Conservation (phyloP, 2,113 vertebrate species). For the zebrafish (Danio rerio) region DNA sequence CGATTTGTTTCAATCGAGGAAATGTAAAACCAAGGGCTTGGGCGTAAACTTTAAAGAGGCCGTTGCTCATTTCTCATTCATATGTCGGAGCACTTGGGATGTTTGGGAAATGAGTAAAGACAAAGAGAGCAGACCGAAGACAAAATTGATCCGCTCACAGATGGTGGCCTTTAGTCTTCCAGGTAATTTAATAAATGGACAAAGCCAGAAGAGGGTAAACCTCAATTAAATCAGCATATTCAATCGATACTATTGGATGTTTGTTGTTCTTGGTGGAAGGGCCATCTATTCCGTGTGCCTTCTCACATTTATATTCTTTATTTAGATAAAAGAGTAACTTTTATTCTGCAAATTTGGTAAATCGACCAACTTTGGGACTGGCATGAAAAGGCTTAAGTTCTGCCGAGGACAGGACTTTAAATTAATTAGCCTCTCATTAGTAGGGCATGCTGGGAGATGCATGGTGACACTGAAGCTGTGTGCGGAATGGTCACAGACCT, state of each 20-base stretch:
- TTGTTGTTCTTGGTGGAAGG: conserved; percentile 33
- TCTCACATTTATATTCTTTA: conserved; percentile 20
- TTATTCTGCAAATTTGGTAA: neutral
- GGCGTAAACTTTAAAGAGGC: conserved; percentile 20
- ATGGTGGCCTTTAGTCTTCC: conserved; percentile 51
- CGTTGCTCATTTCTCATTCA: conserved; percentile 44
- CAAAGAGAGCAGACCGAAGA: conserved; percentile 34
- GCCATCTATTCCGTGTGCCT: conserved; percentile 14
- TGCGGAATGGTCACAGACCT: neutral
- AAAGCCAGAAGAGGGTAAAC: conserved; percentile 25
- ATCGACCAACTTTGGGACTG: neutral
- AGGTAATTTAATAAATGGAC: conserved; percentile 52
- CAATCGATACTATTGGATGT: conserved; percentile 45
- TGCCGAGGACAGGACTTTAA: conserved; percentile 15
- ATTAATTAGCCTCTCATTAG: conserved; percentile 25
- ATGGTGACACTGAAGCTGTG: neutral
- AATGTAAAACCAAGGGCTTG: conserved; percentile 26
- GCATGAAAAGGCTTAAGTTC: neutral
- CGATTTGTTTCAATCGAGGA: conserved; percentile 47
- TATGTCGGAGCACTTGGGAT: conserved; percentile 40
- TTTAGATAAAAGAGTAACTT: neutral
- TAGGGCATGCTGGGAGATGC: conserved; percentile 19
- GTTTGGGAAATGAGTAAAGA: conserved; percentile 44
- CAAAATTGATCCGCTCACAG: conserved; percentile 49
- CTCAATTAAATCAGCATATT: conserved; percentile 59